Evolutionary conservation across 2,888 invertebrate genomes (phyloP).

Genomic region (Phengaris arion): DNA sequence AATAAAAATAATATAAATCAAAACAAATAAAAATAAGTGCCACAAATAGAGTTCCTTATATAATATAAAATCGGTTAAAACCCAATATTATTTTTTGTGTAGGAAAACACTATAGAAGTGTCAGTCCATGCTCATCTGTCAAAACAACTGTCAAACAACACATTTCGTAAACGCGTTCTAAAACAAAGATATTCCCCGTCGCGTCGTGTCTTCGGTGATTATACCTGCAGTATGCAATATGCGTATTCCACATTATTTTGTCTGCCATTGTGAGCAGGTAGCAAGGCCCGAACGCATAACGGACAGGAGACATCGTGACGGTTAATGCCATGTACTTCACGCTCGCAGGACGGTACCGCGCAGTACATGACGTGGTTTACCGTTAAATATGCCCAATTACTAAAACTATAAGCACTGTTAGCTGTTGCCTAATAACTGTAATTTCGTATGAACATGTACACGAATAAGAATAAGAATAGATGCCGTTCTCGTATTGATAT

Average conservation of each 20-base stretch:
- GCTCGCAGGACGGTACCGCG: conserved; percentile 12
- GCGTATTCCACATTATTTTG: background rate
- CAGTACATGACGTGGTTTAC: background rate
- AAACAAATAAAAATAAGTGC: too few species aligned
- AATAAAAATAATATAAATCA: too few species aligned
- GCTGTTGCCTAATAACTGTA: conserved; percentile 1
- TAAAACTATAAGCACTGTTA: background rate
- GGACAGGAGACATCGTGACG: background rate
- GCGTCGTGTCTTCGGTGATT: too few species aligned
- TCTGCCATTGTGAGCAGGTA: background rate
- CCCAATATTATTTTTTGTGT: too few species aligned
- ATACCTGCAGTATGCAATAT: background rate
- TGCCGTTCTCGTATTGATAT: background rate
- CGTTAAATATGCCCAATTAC: conserved; percentile 19
- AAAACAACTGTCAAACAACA: too few species aligned
- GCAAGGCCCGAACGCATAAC: background rate
- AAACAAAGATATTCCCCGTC: too few species aligned
- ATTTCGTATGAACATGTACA: background rate
- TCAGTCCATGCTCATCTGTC: too few species aligned
- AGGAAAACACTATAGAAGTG: too few species aligned
- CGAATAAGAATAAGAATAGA: background rate
- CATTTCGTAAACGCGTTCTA: too few species aligned
- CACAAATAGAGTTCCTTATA: too few species aligned
- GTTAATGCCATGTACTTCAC: background rate
- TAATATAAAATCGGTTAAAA: too few species aligned